Conservation (phyloP, 2,797 vertebrate species). For the Enoplosus armatus region DNA sequence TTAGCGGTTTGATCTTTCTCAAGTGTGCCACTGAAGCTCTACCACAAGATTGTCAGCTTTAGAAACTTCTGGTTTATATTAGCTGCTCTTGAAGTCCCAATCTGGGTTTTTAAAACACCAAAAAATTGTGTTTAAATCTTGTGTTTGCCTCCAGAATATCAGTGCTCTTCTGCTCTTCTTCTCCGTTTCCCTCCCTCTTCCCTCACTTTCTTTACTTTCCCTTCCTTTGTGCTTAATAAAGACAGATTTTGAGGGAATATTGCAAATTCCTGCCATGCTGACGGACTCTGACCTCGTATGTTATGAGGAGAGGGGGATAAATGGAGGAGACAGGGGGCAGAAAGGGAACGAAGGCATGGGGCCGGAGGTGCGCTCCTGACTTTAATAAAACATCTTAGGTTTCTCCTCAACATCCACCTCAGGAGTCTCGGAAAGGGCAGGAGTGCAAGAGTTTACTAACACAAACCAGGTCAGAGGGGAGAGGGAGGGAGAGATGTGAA, state of each 20-base stretch:
- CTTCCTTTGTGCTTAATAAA: slow-evolving; percentile 21
- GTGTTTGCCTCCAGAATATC: neutral
- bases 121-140: neutral
- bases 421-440: slow-evolving; percentile 31
- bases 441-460: slow-evolving; percentile 24
- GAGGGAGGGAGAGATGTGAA: neutral
- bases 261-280: slow-evolving; percentile 42
- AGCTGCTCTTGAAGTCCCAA: neutral
- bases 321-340: slow-evolving; percentile 30
- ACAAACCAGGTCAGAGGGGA: slow-evolving; percentile 25
- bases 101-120: neutral
- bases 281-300: slow-evolving; percentile 6
- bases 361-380: slow-evolving; percentile 31
- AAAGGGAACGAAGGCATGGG: slow-evolving; percentile 15
- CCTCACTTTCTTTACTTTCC: neutral
- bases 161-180: neutral
- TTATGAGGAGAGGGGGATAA: slow-evolving; percentile 45
- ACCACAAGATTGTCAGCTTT: neutral
- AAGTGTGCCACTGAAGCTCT: neutral
- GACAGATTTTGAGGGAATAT: slow-evolving; percentile 37
- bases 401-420: slow-evolving; percentile 44
- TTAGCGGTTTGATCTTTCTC: slow-evolving; percentile 5
- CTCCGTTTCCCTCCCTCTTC: too few species aligned
- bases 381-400: slow-evolving; percentile 61
- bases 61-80: slow-evolving; percentile 14